Evolutionary conservation across 2,113 vertebrate species (phyloP).

Genomic region (Zosterops lateralis): DNA sequence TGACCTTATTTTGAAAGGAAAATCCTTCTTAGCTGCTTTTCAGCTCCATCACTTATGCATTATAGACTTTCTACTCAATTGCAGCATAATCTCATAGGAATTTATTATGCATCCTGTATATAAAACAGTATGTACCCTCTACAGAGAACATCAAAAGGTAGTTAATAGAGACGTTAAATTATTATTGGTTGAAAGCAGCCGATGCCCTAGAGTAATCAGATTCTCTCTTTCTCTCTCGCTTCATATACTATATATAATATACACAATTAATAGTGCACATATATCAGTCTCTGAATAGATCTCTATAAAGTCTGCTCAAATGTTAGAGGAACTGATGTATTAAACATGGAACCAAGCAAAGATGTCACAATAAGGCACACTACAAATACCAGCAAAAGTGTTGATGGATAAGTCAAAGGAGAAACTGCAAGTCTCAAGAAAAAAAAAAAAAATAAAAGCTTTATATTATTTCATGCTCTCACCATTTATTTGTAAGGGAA

Average conservation of each 20-base stretch:
- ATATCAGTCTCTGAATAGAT: slow-evolving; percentile 51
- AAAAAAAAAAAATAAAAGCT: neutral
- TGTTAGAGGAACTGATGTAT: slow-evolving; percentile 47
- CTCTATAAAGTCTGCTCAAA: slow-evolving; percentile 18
- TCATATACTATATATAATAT: slow-evolving; percentile 60
- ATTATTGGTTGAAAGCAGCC: slow-evolving; percentile 71
- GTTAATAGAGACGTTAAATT: slow-evolving; percentile 73
- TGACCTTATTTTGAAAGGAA: slow-evolving; percentile 62
- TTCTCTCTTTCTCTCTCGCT: slow-evolving; percentile 56
- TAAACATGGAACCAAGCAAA: slow-evolving; percentile 60
- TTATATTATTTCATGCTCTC: neutral
- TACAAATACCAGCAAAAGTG: slow-evolving; percentile 28
- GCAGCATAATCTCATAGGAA: slow-evolving; percentile 64
- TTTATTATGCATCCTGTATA: slow-evolving; percentile 61
- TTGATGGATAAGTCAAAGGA: slow-evolving; percentile 39
- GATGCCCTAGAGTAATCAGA: slow-evolving; percentile 64
- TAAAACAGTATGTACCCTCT: slow-evolving; percentile 58
- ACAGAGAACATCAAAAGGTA: slow-evolving; percentile 64
- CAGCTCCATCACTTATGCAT: slow-evolving; percentile 46
- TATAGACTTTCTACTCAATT: slow-evolving; percentile 66
- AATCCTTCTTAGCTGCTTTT: slow-evolving; percentile 36
- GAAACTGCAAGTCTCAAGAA: accelerated
- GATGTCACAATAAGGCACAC: slow-evolving; percentile 36
- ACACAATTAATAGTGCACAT: slow-evolving; percentile 65
- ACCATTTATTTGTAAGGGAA: neutral